A percentile compares a stretch with the other conserved stretches of the same genome.
These are phyloP conservation scores for Anastrepha obliqua DNA, from an alignment of 1,140 invertebrate genomes.

Conservation along the genomic window DNA sequence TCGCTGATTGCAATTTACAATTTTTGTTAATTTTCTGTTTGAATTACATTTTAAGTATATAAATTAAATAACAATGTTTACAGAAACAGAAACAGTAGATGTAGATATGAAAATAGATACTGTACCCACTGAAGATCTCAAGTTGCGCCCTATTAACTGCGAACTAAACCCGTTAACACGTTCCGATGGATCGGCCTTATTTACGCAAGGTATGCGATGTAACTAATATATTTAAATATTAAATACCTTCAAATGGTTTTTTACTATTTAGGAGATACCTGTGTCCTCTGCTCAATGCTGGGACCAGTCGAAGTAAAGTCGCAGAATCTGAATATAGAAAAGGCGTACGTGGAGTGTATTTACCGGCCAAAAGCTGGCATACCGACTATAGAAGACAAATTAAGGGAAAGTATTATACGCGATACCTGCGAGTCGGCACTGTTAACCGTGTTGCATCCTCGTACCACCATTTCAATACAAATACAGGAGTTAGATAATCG, in stretches of 20 bases:
- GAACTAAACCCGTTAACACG: conserved; percentile 82
- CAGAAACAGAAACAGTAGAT: background rate
- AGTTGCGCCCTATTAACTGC: conserved; percentile 77
- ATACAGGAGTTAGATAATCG: conserved; percentile 91
- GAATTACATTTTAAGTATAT: too few species aligned
- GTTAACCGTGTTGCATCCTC: conserved; percentile 82
- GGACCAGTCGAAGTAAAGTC: conserved; percentile 88
- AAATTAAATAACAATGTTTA: background rate
- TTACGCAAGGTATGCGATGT: conserved; percentile 78
- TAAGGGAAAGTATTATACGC: conserved; percentile 84
- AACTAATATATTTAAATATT: background rate
- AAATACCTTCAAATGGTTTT: background rate
- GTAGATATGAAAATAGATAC: background rate
- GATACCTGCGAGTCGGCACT: conserved; percentile 86
- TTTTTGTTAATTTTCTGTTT: background rate
- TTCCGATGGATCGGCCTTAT: conserved; percentile 85
- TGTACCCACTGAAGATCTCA: conserved; percentile 5
- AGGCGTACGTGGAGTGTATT: conserved; percentile 85
- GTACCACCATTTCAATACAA: conserved; percentile 85
- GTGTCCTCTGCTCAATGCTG: conserved; percentile 85
- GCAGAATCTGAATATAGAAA: conserved; percentile 86
- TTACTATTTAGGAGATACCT: conserved; percentile 81
- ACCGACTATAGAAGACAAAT: conserved; percentile 83
- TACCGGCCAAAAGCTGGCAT: conserved; percentile 86
- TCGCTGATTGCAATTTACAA: background rate